phyloP scores from a whole-genome alignment of 2,113 vertebrate species.

The Salvator merianae region DNA sequence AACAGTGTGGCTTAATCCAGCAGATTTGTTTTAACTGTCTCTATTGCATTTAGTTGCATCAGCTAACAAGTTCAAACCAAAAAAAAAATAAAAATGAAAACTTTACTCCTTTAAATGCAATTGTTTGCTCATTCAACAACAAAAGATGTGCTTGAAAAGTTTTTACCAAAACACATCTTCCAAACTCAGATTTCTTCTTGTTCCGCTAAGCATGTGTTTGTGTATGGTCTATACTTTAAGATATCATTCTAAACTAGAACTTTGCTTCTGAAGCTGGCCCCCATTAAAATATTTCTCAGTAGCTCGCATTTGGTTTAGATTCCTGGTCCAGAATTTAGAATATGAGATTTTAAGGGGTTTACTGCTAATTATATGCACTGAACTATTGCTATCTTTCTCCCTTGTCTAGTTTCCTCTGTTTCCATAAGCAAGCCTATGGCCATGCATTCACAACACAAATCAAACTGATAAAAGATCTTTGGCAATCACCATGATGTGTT shows the following conservation, averaged over 20 bases:
- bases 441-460: slow-evolving; percentile 42
- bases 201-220: slow-evolving; percentile 18
- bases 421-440: slow-evolving; percentile 33
- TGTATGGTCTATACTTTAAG: slow-evolving; percentile 17
- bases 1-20: neutral
- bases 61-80: slow-evolving; percentile 46
- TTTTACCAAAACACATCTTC: too few species aligned
- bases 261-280: slow-evolving; percentile 4
- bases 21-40: slow-evolving; percentile 20
- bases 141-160: too few species aligned
- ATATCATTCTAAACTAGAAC: neutral
- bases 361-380: neutral
- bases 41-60: slow-evolving; percentile 42
- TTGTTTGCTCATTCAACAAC: too few species aligned
- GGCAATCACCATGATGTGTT: slow-evolving; percentile 29
- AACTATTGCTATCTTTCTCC: neutral
- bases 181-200: neutral
- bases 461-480: slow-evolving; percentile 28
- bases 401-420: neutral
- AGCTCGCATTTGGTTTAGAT: neutral
- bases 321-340: neutral
- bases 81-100: slow-evolving; percentile 29
- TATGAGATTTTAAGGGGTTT: slow-evolving; percentile 1
- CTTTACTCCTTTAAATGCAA: neutral
- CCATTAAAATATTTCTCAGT: neutral